These are phyloP conservation scores for Xenotilapia leptura DNA, from an alignment of 2,113 vertebrate species.

Conservation along the genomic window DNA sequence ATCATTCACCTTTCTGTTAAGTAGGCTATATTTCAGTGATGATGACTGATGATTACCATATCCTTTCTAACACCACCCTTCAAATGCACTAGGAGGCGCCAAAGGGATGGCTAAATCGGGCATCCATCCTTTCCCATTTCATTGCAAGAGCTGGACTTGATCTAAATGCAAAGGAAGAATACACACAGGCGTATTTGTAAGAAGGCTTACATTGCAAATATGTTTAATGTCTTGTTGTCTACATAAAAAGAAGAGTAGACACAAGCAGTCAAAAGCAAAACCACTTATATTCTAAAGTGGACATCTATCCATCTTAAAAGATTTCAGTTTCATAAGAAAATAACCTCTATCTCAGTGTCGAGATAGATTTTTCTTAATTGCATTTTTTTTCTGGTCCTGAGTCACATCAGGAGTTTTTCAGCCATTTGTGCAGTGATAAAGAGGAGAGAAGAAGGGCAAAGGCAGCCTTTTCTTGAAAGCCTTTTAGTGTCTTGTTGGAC, in stretches of 20 bases:
- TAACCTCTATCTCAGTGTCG: background rate
- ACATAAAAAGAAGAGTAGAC: background rate
- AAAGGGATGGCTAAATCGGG: background rate
- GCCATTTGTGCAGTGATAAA: background rate
- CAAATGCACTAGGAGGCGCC: constrained; percentile 39
- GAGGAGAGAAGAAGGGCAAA: background rate
- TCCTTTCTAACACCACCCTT: background rate
- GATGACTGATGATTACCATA: background rate
- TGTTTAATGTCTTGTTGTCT: background rate
- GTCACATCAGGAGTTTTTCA: background rate
- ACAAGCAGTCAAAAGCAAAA: background rate
- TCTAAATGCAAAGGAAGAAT: background rate
- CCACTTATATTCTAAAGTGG: background rate
- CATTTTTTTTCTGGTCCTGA: background rate
- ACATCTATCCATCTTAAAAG: background rate
- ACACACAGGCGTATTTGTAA: background rate
- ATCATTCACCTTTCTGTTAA: background rate
- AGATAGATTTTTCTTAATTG: background rate
- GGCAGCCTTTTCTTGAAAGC: background rate
- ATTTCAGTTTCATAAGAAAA: background rate
- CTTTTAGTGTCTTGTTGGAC: background rate
- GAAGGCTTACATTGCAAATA: background rate
- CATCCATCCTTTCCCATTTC: background rate
- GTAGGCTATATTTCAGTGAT: background rate
- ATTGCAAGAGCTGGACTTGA: background rate